Conservation (phyloP, 92 coral and sea anemone genomes). For the Palythoa grandiflora region DNA sequence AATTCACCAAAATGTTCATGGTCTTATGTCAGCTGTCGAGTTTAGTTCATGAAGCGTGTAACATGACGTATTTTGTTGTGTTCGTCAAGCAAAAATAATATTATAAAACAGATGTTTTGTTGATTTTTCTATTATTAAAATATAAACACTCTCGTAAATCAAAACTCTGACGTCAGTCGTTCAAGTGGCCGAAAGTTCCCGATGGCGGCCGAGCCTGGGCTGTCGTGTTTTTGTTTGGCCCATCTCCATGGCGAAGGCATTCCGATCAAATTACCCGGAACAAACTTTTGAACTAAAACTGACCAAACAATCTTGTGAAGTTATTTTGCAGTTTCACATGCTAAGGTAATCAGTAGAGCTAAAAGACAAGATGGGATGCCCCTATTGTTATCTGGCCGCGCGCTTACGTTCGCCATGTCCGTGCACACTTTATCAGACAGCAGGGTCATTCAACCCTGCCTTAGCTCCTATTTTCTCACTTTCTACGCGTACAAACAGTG, state of each 20-base stretch:
- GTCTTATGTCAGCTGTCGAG: background rate
- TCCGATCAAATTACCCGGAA: constrained; percentile 52
- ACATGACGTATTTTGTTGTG: background rate
- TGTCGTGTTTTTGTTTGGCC: constrained; percentile 18
- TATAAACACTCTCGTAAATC: background rate
- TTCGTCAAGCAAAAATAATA: background rate
- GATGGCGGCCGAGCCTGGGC: constrained; percentile 30
- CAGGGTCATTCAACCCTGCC: constrained; percentile 9
- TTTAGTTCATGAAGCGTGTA: background rate
- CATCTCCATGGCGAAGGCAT: constrained; percentile 24
- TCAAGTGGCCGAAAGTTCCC: constrained; percentile 45
- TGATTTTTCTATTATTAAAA: background rate
- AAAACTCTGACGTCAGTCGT: constrained; percentile 34
- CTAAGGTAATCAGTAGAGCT: background rate
- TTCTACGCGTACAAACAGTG: background rate
- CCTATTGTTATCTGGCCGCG: constrained; percentile 23
- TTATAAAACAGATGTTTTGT: background rate
- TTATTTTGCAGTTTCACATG: constrained; percentile 23
- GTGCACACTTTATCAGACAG: constrained; percentile 21
- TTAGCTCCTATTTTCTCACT: background rate
- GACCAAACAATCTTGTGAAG: constrained; percentile 20
- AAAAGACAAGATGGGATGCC: constrained; percentile 20
- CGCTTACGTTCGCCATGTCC: constrained; percentile 32
- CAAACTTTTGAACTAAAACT: constrained; percentile 23
- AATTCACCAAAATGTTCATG: background rate